phyloP scores from a whole-genome alignment of 1,140 invertebrate genomes.

The Zaprionus davidi region DNA sequence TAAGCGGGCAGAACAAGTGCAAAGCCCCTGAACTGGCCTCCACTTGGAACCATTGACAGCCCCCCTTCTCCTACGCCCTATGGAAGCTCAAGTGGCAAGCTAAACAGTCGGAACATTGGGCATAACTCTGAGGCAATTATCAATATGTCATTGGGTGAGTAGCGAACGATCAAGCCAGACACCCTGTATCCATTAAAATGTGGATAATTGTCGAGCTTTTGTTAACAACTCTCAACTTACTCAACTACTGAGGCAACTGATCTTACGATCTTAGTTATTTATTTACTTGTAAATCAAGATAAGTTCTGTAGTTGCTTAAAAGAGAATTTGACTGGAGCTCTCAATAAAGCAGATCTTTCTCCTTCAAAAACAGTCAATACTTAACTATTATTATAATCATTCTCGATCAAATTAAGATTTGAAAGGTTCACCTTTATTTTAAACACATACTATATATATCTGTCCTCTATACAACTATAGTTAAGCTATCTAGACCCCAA shows the following conservation, averaged over 20 bases:
- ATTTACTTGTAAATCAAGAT: no score
- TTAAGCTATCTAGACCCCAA: neutral
- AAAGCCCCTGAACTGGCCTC: slow-evolving; percentile 51
- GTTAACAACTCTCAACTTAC: no score
- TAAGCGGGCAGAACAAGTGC: slow-evolving; percentile 73
- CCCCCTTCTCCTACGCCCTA: slow-evolving; percentile 19
- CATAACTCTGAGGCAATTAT: slow-evolving; percentile 22
- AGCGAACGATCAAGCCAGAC: slow-evolving; percentile 11
- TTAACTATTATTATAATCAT: neutral
- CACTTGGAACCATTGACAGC: neutral
- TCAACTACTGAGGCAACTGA: no score
- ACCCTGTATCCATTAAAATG: slow-evolving; percentile 26
- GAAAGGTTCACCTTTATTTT: neutral
- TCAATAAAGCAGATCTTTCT: no score
- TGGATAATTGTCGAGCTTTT: no score
- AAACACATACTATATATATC: neutral
- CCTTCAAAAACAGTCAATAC: no score
- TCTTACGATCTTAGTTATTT: no score
- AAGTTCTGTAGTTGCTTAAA: no score
- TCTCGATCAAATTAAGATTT: neutral
- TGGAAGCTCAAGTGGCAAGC: slow-evolving; percentile 22
- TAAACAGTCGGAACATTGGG: slow-evolving; percentile 23
- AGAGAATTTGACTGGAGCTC: no score
- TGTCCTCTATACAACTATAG: neutral
- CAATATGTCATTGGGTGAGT: slow-evolving; percentile 71